A percentile compares a stretch with the other conserved stretches of the same genome.
These are phyloP conservation scores for Dicyrtoma fusca DNA, from an alignment of 2,888 invertebrate species.

Conservation along the genomic window DNA sequence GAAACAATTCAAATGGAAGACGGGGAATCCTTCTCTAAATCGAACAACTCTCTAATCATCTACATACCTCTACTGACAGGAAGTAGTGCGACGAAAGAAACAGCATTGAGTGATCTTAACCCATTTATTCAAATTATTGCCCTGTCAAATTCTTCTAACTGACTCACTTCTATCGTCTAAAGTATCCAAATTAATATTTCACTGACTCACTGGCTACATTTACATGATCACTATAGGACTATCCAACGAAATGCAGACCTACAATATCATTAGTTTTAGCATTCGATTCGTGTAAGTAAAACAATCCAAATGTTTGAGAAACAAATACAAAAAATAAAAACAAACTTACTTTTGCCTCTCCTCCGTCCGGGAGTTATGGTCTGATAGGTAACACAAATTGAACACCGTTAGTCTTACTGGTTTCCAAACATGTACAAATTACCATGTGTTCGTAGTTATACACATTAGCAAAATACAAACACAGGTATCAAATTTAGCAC, in stretches of 20 bases:
- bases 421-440: slow-evolving; percentile 35
- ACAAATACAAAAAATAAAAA: slow-evolving; percentile 33
- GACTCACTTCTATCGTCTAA: no score
- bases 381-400: slow-evolving; percentile 54
- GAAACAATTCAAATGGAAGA: background rate
- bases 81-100: background rate
- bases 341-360: slow-evolving; percentile 82
- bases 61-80: slow-evolving; percentile 19
- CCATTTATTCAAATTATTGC: no score
- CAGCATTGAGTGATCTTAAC: background rate
- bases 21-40: slow-evolving; percentile 39
- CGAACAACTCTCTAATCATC: slow-evolving; percentile 16
- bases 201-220: no score
- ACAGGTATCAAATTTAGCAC: background rate
- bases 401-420: slow-evolving; percentile 56
- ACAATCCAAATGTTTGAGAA: background rate
- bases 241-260: no score
- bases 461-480: no score
- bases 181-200: no score
- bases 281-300: background rate
- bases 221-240: no score
- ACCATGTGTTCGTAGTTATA: background rate
- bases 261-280: no score
- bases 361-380: slow-evolving; percentile 64
- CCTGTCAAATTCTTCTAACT: no score